A percentile compares a stretch with the other conserved stretches of the same genome.
phyloP scores from a whole-genome alignment of 1,140 invertebrate species.

The roundworm (Caenorhabditis elegans) region WBcel235 BX284604.4:12568501-12569000 shows the following conservation, averaged over 20 bases:
- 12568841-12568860: neutral
- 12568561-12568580: too few species aligned
- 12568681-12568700: neutral
- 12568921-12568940: neutral
- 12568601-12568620: neutral
- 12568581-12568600: neutral
- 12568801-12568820: neutral
- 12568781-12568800: neutral
- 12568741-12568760: neutral
- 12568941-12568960: neutral
- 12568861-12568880: neutral
- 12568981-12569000: neutral
- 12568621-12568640: neutral
- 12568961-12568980: neutral
- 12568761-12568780: neutral
- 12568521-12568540: too few species aligned
- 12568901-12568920: conserved; percentile 12
- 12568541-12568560: too few species aligned
- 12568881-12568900: neutral
- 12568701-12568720: conserved; percentile 1
- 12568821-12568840: neutral
- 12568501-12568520: too few species aligned
- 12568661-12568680: neutral
- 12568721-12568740: neutral
- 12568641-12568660: neutral